Base-by-base conservation (phyloP, 2,888 invertebrate species). In the Tipula unca region DNA sequence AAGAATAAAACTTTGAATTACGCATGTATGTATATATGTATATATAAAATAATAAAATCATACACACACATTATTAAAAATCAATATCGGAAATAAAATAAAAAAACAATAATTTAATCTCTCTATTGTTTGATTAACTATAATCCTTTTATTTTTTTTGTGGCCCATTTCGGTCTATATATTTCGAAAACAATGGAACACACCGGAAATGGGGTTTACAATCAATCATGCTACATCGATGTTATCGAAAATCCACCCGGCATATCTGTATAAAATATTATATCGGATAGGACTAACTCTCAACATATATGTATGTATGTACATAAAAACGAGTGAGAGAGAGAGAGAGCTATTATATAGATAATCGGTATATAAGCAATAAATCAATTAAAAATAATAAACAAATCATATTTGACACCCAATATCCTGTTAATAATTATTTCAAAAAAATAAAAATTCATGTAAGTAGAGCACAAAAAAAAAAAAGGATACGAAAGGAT, bases 351-450 rank as follows among this genome's bases (percentile, higher is more conserved):
- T 48, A 48, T 48, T n/a, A 48, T n/a, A 10, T 48, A 25, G 69
- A 69, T 69, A 69, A 69, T 69, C 69, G 25, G 69, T 69, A 69
- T 20, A 69, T 25, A 69, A 69, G 69, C 69, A 20, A 69, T 69
- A 69, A 69, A 69, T 69, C 69, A 69, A 69, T 69, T 69, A 69
- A 69, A 69, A 69, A 25, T 69, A 69, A 69, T 69, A 25, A 69
- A 69, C 69, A 69, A 69, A 69, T 69, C 69, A 69, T 69, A 69
- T 69, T 69, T 69, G 69, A 69, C 69, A 69, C 69, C 25, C 69
- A 69, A 69, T 69, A 69, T 69, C 69, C 69, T 69, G 69, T 69
- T 69, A 69, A 69, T 69, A 69, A 69, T 69, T 69, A 69, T 69
- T 69, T 69, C 48, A 48, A 17, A 48, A 48, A 17, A 42, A 39